phyloP scores from a whole-genome alignment of 2,888 invertebrate genomes.

The Phengaris arion region DNA sequence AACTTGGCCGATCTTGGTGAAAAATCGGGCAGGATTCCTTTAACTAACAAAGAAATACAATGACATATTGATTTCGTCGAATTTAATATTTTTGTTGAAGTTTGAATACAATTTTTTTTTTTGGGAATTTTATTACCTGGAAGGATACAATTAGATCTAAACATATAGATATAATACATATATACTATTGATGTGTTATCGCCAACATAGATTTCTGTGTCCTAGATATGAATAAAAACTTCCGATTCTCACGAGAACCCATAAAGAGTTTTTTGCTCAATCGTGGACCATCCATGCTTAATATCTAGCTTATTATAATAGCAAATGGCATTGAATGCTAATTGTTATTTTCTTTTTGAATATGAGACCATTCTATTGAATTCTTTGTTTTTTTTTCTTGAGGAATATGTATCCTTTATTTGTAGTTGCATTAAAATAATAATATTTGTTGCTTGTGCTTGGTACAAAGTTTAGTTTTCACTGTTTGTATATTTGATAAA shows the following conservation, averaged over 20 bases:
- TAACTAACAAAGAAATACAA: no score
- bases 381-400: background rate
- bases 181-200: background rate
- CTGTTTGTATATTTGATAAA: no score
- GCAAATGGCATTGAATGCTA: slow-evolving; percentile 17
- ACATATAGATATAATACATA: no score
- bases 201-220: background rate
- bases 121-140: no score
- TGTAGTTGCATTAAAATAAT: background rate
- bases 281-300: background rate
- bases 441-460: background rate
- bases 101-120: no score
- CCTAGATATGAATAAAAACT: background rate
- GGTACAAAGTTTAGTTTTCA: no score
- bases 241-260: background rate
- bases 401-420: background rate
- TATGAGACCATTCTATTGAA: slow-evolving; percentile 7
- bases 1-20: no score
- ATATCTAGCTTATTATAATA: background rate
- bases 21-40: no score
- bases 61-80: no score
- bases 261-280: background rate
- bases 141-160: no score
- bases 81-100: no score
- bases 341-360: slow-evolving; percentile 4